phyloP scores from a whole-genome alignment of 1,140 invertebrate genomes.

The Drosophila malerkotliana region DNA sequence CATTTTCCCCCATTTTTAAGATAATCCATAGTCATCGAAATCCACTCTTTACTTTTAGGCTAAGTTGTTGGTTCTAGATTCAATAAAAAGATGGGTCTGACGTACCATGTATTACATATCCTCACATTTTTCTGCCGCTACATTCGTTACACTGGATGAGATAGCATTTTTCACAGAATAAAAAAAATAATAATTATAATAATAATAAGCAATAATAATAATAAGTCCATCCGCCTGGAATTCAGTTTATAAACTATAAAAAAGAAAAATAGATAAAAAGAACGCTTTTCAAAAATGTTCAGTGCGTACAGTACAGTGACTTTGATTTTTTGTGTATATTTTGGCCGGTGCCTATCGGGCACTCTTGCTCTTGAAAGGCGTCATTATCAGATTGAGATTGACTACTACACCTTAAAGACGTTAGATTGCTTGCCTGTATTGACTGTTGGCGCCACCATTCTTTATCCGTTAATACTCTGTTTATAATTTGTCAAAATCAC shows the following conservation, averaged over 20 bases:
- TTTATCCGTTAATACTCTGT: slow-evolving; percentile 61
- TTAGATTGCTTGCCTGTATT: neutral
- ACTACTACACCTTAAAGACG: slow-evolving; percentile 44
- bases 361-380: slow-evolving; percentile 63
- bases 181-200: slow-evolving; percentile 5
- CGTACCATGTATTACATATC: slow-evolving; percentile 44
- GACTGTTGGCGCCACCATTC: slow-evolving; percentile 6
- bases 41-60: slow-evolving; percentile 55
- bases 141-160: slow-evolving; percentile 55
- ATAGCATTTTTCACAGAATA: slow-evolving; percentile 61
- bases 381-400: slow-evolving; percentile 81
- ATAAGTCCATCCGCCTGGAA: slow-evolving; percentile 52
- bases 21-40: slow-evolving; percentile 78
- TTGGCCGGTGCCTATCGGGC: slow-evolving; percentile 44
- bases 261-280: neutral
- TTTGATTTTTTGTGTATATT: slow-evolving; percentile 14
- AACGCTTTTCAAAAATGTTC: neutral
- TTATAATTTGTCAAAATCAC: slow-evolving; percentile 83
- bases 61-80: neutral
- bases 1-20: slow-evolving; percentile 77
- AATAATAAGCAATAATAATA: slow-evolving; percentile 47
- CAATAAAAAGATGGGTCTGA: slow-evolving; percentile 12
- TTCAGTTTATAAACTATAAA: slow-evolving; percentile 36
- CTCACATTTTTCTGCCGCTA: neutral
- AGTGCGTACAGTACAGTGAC: slow-evolving; percentile 38